Evolutionary conservation across 2,113 vertebrate genomes (phyloP).

Genomic region (Cebus imitator): DNA sequence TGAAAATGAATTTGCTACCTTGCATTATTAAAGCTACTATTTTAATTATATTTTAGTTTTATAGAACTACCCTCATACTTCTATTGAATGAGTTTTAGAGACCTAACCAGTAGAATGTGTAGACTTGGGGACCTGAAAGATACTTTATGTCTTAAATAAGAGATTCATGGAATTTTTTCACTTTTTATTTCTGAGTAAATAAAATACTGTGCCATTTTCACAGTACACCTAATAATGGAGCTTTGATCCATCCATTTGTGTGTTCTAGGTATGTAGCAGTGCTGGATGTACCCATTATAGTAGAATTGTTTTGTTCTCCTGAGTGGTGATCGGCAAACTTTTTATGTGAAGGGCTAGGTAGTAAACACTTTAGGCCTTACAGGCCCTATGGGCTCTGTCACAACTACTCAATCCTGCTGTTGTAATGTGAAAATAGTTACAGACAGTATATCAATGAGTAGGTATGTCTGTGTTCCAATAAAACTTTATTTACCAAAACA

Average conservation of each 20-base stretch:
- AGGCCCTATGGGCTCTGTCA: not conserved
- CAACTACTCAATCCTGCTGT: not conserved
- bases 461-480: not conserved
- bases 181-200: not conserved
- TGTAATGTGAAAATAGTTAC: not conserved
- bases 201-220: not conserved
- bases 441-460: not conserved
- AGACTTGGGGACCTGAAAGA: not conserved
- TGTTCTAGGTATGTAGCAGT: not conserved
- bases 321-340: not conserved
- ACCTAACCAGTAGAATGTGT: conserved; percentile 20
- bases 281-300: not conserved
- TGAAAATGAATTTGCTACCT: conserved; percentile 42
- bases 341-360: not conserved
- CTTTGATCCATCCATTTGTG: not conserved
- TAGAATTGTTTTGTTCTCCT: not conserved
- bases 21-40: conserved; percentile 42
- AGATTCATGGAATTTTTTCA: not conserved
- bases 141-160: conserved; percentile 6
- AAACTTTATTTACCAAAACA: conserved; percentile 34
- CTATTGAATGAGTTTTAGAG: conserved; percentile 27
- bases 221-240: not conserved
- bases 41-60: conserved; percentile 46
- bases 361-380: not conserved
- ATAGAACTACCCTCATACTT: not conserved